Conservation (phyloP, 1,140 invertebrate genomes). For the Drosophila lini region DNA sequence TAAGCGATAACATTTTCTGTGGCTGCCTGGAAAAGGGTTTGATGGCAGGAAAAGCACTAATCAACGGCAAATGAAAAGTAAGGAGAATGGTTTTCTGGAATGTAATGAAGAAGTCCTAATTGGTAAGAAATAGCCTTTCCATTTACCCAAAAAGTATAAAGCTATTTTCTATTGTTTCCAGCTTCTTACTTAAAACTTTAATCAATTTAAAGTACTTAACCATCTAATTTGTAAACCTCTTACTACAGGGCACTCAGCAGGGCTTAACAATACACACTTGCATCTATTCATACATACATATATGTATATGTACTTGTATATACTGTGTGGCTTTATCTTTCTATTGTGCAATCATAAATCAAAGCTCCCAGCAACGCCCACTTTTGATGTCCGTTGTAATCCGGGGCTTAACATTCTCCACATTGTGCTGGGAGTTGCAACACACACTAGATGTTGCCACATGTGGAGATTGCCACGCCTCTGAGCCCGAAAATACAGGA, state of each 20-base stretch:
- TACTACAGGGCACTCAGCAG: conserved; percentile 2
- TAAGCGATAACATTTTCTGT: conserved; percentile 4
- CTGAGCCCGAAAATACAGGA: conserved; percentile 20
- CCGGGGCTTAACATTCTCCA: conserved; percentile 65
- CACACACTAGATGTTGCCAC: conserved; percentile 6
- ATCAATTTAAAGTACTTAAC: neutral
- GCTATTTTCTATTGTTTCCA: neutral
- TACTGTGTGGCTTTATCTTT: conserved; percentile 1
- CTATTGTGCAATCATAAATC: conserved; percentile 67
- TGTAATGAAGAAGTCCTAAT: neutral
- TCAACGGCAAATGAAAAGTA: conserved; percentile 2
- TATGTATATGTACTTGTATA: neutral
- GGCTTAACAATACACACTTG: conserved; percentile 29
- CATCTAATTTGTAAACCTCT: neutral
- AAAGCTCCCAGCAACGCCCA: conserved; percentile 47
- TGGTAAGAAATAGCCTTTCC: neutral
- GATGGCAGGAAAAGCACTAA: conserved; percentile 8
- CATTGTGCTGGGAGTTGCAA: conserved; percentile 32
- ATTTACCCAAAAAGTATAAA: neutral
- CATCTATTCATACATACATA: neutral
- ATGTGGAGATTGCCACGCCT: conserved; percentile 20
- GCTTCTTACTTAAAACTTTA: neutral
- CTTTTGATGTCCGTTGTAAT: conserved; percentile 66
- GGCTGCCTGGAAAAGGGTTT: conserved; percentile 3
- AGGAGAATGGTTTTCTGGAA: neutral